Evolutionary conservation across 2,113 vertebrate genomes (phyloP).

Genomic region (Prinia subflava): DNA sequence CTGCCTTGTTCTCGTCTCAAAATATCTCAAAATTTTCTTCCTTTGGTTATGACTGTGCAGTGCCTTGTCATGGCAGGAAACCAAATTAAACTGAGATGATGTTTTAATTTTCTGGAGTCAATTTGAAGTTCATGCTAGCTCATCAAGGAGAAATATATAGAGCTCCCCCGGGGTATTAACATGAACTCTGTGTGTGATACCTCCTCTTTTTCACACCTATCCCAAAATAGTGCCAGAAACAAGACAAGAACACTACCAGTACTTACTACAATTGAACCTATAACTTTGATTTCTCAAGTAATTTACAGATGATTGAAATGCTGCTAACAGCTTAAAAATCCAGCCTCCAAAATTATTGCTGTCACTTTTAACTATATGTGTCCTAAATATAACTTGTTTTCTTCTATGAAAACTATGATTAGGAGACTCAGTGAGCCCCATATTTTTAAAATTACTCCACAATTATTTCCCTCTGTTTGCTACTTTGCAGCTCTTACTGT

Average conservation of each 20-base stretch:
- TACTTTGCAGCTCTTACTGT: not conserved
- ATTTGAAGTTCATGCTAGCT: not conserved
- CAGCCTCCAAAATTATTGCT: not conserved
- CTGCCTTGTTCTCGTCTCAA: not conserved
- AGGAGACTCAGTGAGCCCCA: not conserved
- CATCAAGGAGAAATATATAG: not conserved
- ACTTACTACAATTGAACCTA: not conserved
- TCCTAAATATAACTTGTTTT: not conserved
- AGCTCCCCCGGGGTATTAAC: not conserved
- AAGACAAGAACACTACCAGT: not conserved
- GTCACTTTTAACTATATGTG: not conserved
- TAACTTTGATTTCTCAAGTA: not conserved
- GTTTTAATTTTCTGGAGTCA: not conserved
- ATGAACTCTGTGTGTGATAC: not conserved
- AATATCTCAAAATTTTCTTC: slow-evolving; percentile 52
- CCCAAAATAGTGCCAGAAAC: not conserved
- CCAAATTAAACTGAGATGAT: not conserved
- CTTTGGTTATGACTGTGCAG: slow-evolving; percentile 22
- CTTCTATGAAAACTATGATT: not conserved
- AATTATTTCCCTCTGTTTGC: not conserved
- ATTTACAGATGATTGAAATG: not conserved
- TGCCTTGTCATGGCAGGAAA: slow-evolving; percentile 26
- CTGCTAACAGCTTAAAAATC: not conserved
- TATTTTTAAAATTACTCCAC: not conserved
- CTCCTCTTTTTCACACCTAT: not conserved